A percentile compares a stretch with the other conserved stretches of the same genome.
These are phyloP conservation scores for Melanotaenia maccullochi DNA, from an alignment of 2,797 vertebrate genomes.

Conservation along the genomic window DNA sequence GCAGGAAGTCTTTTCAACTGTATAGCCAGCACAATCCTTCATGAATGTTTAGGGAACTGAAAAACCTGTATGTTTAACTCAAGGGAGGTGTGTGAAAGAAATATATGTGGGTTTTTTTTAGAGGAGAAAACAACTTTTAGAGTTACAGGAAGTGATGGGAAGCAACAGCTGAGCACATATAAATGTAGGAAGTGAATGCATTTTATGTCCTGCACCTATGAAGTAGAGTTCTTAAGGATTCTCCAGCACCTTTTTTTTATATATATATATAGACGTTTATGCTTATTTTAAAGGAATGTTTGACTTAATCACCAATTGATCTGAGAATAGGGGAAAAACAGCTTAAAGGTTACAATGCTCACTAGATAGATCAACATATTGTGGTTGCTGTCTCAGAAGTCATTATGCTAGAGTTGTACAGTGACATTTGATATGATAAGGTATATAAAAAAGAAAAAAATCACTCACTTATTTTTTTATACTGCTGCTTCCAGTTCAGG, in stretches of 20 bases:
- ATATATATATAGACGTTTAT: too few relatives aligned
- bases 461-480: not conserved
- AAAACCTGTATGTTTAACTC: constrained; percentile 4
- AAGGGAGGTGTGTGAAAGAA: constrained; percentile 8
- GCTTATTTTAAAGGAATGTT: not conserved
- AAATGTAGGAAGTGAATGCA: not conserved
- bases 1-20: constrained; percentile 22
- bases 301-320: not conserved
- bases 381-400: too few relatives aligned
- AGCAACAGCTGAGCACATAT: not conserved
- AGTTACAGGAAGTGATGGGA: not conserved
- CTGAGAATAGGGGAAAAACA: not conserved
- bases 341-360: too few relatives aligned
- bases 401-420: too few relatives aligned
- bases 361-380: too few relatives aligned
- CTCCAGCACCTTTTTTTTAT: too few relatives aligned
- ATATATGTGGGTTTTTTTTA: not conserved
- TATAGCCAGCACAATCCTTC: constrained; percentile 1
- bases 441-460: too few relatives aligned
- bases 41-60: constrained; percentile 6
- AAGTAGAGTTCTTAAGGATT: not conserved
- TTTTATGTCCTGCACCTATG: not conserved
- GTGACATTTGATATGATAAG: too few relatives aligned
- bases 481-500: too few relatives aligned
- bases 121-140: not conserved